A percentile compares a stretch with the other conserved stretches of the same genome.
Conservation (phyloP, 1,140 invertebrate species). For the Chymomyza costata region DNA sequence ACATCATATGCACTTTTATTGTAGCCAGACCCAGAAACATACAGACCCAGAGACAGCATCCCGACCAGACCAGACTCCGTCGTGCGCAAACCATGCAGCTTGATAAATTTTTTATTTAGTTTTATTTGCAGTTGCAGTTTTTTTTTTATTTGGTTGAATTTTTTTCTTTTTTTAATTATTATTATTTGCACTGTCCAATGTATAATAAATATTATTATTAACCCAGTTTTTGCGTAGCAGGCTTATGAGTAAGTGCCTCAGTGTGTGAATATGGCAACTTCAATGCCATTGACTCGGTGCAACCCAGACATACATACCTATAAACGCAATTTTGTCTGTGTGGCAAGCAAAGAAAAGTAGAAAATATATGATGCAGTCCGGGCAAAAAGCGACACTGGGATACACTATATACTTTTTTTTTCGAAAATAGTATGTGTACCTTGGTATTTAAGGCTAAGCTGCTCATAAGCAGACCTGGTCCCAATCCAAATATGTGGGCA, state of each 20-base stretch:
- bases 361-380: no score
- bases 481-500: no score
- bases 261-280: neutral
- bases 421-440: no score
- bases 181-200: slow-evolving; percentile 60
- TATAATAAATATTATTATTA: slow-evolving; percentile 71
- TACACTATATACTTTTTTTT: no score
- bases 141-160: slow-evolving; percentile 8
- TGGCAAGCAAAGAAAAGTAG: no score
- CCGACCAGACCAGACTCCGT: slow-evolving; percentile 16
- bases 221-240: slow-evolving; percentile 47
- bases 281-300: slow-evolving; percentile 6
- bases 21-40: slow-evolving; percentile 7
- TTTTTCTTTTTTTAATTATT: slow-evolving; percentile 53
- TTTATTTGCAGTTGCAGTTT: neutral
- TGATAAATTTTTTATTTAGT: slow-evolving; percentile 14
- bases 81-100: neutral
- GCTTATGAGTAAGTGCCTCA: neutral
- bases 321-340: neutral
- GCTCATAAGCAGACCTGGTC: no score
- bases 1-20: slow-evolving; percentile 48
- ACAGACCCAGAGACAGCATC: slow-evolving; percentile 12
- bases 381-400: no score
- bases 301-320: slow-evolving; percentile 4
- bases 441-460: no score